phyloP scores from a whole-genome alignment of 2,888 invertebrate species.

The Euspilapteryx auroguttella region DNA sequence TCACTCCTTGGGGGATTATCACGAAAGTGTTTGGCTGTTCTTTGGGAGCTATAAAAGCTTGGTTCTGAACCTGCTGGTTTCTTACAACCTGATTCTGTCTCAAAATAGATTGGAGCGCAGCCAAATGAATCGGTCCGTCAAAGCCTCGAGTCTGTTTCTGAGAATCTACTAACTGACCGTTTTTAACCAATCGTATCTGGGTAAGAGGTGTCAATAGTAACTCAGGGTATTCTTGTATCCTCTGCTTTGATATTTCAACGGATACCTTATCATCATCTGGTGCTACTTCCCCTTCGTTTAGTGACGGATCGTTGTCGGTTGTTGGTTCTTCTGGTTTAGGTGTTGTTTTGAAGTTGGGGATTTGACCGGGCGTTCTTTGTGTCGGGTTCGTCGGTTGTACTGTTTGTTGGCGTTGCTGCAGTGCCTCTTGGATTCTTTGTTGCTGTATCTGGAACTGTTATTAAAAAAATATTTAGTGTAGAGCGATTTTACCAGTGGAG shows the following conservation, averaged over 20 bases:
- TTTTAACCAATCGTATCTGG: too few relatives aligned
- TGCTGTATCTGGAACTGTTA: conserved; percentile 44
- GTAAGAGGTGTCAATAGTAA: conserved; percentile 33
- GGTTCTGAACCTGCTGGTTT: conserved; percentile 4
- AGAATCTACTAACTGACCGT: conserved; percentile 16
- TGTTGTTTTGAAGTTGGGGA: conserved; percentile 15
- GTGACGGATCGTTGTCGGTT: too few relatives aligned
- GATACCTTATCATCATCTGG: conserved; percentile 17
- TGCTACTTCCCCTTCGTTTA: conserved; percentile 30
- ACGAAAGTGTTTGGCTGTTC: conserved; percentile 1
- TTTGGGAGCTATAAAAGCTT: conserved; percentile 7
- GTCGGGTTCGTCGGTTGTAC: too few relatives aligned
- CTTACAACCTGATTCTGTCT: conserved; percentile 24
- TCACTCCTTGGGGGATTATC: too few relatives aligned
- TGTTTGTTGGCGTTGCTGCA: conserved; percentile 36
- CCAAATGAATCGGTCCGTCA: conserved; percentile 20
- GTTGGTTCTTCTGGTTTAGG: conserved; percentile 14
- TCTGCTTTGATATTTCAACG: conserved; percentile 41
- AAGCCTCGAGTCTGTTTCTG: background rate
- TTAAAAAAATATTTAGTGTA: conserved; percentile 6
- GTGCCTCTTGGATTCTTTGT: conserved; percentile 29
- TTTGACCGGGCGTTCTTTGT: conserved; percentile 20
- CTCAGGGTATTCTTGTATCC: conserved; percentile 41
- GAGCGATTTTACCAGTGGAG: background rate
- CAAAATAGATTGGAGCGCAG: conserved; percentile 35